phyloP scores from a whole-genome alignment of 2,888 invertebrate species.

The Pherbina coryleti region DNA sequence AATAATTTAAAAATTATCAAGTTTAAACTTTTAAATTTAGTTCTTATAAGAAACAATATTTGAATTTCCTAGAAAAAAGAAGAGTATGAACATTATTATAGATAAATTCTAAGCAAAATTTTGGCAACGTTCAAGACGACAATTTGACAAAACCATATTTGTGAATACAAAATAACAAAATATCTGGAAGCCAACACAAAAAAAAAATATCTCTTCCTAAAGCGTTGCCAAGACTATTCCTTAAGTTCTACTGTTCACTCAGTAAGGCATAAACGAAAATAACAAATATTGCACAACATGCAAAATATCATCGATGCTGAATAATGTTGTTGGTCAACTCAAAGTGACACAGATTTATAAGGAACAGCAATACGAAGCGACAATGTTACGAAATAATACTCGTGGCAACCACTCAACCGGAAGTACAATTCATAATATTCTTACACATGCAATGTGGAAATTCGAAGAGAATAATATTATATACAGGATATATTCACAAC shows the following conservation, averaged over 20 bases:
- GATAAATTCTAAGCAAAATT: background rate
- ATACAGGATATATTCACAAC: no score
- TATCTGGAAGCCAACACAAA: background rate
- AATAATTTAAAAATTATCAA: no score
- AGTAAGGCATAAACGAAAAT: background rate
- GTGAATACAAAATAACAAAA: background rate
- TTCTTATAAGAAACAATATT: no score
- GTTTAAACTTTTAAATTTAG: no score
- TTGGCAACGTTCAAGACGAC: background rate
- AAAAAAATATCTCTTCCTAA: background rate
- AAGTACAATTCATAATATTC: constrained; percentile 12
- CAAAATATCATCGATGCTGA: constrained; percentile 41
- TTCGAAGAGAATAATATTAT: no score
- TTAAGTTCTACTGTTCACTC: background rate
- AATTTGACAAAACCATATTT: constrained; percentile 32
- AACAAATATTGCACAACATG: constrained; percentile 43
- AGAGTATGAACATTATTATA: background rate
- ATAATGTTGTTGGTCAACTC: constrained; percentile 43
- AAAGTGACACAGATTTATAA: constrained; percentile 50
- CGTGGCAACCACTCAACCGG: constrained; percentile 18
- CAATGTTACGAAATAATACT: background rate
- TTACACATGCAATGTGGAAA: background rate
- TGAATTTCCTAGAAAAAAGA: no score
- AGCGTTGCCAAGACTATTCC: background rate
- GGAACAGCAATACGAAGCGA: constrained; percentile 25